Evolutionary conservation across 1,140 invertebrate species (phyloP), one percentile per base, ranked within the genome.

Genomic region (Drosophila prosaltans): DNA sequence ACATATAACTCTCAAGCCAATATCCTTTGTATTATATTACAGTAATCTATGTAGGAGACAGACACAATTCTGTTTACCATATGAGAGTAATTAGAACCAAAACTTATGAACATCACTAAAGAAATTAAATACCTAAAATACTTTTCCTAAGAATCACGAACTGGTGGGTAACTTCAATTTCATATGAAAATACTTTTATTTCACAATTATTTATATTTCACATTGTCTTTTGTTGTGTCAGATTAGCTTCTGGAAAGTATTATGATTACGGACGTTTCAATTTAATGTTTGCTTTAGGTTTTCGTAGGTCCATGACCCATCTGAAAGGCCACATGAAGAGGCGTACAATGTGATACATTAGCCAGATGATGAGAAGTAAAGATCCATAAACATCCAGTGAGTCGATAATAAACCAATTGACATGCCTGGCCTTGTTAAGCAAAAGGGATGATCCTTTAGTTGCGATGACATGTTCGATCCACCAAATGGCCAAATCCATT

Each of bases 381-480:
- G 63, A 36, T 66, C 68, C 77, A 92, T 95, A 91, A 8, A 95
- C 94, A 92, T 96, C 95, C 21, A 95, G 78, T 16, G 95, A 93
- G 8, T 94, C 91, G 78, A 94, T 94, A 74, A 95, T 93, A 90
- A 95, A 95, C 80, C 94, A 93, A n/a, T 94, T 94, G 41, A 95
- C 88, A 48, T 93, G 92, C 6, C 93, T 91, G 60, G 94, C 94
- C 51, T 93, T 81, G 61, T 92, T 91, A 58, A 93, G 80, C 21
- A 69, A 51, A 1, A 93, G 91, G 4, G 93, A 92, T 2, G 92
- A 86, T 8, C 93, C 94, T 0, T 81, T 81, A n/a, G 93, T 93
- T 43, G 92, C 81, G 2, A 93, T 93, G 61, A 94, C 93, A 61
- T 94, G 93, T 63, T 94, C 94, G 7, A 93, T 92, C 94, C 94